A percentile compares a stretch with the other conserved stretches of the same genome.
phyloP scores from a whole-genome alignment of 2,888 invertebrate genomes.

The Parthenolecanium corni region DNA sequence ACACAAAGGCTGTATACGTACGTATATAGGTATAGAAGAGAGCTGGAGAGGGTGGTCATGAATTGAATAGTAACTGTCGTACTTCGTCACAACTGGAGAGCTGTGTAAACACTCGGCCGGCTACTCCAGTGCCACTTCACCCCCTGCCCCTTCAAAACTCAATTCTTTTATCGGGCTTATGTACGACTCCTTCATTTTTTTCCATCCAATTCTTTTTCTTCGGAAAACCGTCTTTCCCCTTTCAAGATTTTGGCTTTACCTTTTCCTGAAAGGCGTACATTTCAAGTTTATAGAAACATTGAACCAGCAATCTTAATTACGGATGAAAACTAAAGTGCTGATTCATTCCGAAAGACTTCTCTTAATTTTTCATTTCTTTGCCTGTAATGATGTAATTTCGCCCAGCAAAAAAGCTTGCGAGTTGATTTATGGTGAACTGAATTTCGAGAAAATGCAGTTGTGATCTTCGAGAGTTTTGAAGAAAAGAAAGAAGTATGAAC shows the following conservation, averaged over 20 bases:
- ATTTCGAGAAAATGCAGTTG: too few species aligned
- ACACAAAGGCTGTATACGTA: not conserved
- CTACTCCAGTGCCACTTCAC: slow-evolving; percentile 19
- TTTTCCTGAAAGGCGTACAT: not conserved
- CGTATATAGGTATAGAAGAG: too few species aligned
- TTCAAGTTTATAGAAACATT: not conserved
- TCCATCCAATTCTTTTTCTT: too few species aligned
- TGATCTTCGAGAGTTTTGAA: too few species aligned
- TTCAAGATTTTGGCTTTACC: too few species aligned
- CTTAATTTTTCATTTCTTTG: too few species aligned
- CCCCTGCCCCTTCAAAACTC: not conserved
- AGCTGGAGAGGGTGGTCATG: slow-evolving; percentile 26
- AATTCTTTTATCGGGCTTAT: not conserved
- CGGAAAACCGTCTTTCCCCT: too few species aligned
- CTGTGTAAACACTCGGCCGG: slow-evolving; percentile 20
- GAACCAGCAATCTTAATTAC: slow-evolving; percentile 1
- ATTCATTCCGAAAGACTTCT: too few species aligned
- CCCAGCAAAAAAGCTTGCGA: too few species aligned
- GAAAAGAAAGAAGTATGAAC: too few species aligned
- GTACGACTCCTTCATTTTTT: not conserved
- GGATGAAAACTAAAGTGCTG: not conserved
- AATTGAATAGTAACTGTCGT: slow-evolving; percentile 27
- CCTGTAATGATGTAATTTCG: too few species aligned
- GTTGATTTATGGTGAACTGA: too few species aligned
- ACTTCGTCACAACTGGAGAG: slow-evolving; percentile 25